phyloP scores from a whole-genome alignment of 2,113 vertebrate species.

The Nanorana parkeri region DNA sequence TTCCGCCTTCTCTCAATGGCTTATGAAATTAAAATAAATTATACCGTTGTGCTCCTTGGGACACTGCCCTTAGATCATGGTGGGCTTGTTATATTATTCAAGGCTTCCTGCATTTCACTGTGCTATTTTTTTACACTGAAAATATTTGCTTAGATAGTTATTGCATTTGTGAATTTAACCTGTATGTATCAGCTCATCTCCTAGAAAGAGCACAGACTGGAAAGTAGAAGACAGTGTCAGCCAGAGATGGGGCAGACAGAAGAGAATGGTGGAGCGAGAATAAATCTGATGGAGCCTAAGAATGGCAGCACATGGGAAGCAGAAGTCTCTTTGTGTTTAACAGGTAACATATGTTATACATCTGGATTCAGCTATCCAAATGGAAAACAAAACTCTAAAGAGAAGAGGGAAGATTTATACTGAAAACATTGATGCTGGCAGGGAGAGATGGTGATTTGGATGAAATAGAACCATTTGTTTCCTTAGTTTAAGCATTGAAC shows the following conservation, averaged over 20 bases:
- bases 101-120: neutral
- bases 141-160: neutral
- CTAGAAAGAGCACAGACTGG: too few species aligned
- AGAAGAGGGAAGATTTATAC: constrained; percentile 9
- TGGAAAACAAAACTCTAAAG: constrained; percentile 2
- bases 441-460: neutral
- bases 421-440: constrained; percentile 25
- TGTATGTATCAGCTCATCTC: too few species aligned
- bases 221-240: neutral
- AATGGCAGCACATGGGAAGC: neutral
- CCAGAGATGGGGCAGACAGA: neutral
- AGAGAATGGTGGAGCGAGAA: neutral
- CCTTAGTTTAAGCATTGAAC: neutral
- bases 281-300: constrained; percentile 11
- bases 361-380: constrained; percentile 22
- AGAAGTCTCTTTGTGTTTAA: constrained; percentile 26
- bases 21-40: too few species aligned
- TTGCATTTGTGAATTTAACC: too few species aligned
- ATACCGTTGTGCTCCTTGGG: too few species aligned
- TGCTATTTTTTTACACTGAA: neutral
- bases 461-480: neutral
- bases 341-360: constrained; percentile 40
- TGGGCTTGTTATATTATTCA: too few species aligned
- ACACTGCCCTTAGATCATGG: too few species aligned
- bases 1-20: too few species aligned